Percentiles rank a stretch among this genome's conserved stretches.
Conservation (phyloP, 92 coral and sea anemone species). For the Siderastrea radians region DNA sequence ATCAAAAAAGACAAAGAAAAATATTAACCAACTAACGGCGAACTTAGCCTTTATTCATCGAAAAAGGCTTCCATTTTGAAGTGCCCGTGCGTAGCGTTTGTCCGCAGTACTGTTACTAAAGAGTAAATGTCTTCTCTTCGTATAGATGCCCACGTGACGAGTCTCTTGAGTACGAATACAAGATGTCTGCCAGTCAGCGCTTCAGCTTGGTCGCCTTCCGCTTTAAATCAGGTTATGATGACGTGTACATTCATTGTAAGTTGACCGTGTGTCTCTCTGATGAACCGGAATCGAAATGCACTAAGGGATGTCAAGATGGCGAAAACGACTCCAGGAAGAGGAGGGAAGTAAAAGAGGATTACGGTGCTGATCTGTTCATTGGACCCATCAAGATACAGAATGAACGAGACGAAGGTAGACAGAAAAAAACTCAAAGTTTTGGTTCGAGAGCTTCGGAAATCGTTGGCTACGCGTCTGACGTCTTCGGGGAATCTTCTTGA, state of each 20-base stretch:
- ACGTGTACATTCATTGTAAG: slow-evolving; percentile 83
- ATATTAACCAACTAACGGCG: no score
- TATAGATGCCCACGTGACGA: slow-evolving; percentile 75
- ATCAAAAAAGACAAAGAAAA: no score
- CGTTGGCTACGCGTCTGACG: no score
- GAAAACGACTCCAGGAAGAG: slow-evolving; percentile 41
- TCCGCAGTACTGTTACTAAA: not conserved
- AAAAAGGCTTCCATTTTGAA: no score
- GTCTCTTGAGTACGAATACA: slow-evolving; percentile 69
- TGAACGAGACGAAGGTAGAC: slow-evolving; percentile 2
- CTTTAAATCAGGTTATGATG: slow-evolving; percentile 62
- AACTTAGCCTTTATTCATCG: not conserved
- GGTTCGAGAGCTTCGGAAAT: no score
- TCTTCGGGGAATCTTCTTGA: no score
- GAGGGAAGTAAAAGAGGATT: slow-evolving; percentile 30
- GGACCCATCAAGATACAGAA: slow-evolving; percentile 58
- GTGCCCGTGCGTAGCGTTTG: no score
- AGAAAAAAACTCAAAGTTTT: not conserved
- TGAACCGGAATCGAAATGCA: slow-evolving; percentile 69
- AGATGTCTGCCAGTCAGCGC: slow-evolving; percentile 68
- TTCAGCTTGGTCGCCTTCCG: slow-evolving; percentile 86
- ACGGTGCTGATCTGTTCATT: slow-evolving; percentile 5
- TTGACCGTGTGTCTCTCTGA: slow-evolving; percentile 76
- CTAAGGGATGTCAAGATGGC: slow-evolving; percentile 56
- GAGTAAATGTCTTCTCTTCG: not conserved